These are phyloP conservation scores for Malacoctenus gilli DNA, from an alignment of 2,797 vertebrate species.

Conservation along the genomic window DNA sequence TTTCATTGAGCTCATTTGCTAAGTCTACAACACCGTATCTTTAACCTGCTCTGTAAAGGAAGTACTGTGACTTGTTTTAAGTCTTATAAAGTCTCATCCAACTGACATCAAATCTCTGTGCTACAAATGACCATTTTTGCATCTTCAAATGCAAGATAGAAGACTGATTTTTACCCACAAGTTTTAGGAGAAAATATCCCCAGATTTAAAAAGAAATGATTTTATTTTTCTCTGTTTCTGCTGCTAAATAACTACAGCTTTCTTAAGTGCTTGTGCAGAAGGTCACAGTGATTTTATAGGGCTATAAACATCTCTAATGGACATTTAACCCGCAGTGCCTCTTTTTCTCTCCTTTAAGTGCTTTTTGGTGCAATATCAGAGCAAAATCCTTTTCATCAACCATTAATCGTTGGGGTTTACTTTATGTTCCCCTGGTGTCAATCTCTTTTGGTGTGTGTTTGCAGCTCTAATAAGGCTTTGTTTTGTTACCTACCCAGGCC, in stretches of 20 bases:
- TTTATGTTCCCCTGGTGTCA: neutral
- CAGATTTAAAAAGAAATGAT: too few species aligned
- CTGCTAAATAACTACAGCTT: neutral
- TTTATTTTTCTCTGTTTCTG: too few species aligned
- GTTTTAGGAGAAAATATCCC: too few species aligned
- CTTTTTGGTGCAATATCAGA: conserved; percentile 1
- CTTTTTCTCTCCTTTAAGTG: neutral
- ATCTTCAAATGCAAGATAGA: too few species aligned
- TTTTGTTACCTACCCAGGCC: conserved; percentile 43
- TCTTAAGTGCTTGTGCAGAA: too few species aligned
- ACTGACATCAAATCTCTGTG: too few species aligned
- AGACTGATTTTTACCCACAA: too few species aligned
- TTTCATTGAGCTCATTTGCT: neutral
- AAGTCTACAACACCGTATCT: neutral
- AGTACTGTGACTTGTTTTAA: too few species aligned
- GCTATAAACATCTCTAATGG: neutral
- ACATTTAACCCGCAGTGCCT: conserved; percentile 8
- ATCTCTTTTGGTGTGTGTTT: conserved; percentile 1
- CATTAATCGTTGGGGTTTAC: neutral
- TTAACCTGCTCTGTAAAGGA: neutral
- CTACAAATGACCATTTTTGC: too few species aligned
- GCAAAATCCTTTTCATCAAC: neutral
- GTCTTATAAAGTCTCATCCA: too few species aligned
- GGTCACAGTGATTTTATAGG: too few species aligned
- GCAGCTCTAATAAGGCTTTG: neutral